Evolutionary conservation across 2,888 invertebrate genomes (phyloP), one percentile per base, ranked within the genome.

Genomic region (Lysandra coridon): DNA sequence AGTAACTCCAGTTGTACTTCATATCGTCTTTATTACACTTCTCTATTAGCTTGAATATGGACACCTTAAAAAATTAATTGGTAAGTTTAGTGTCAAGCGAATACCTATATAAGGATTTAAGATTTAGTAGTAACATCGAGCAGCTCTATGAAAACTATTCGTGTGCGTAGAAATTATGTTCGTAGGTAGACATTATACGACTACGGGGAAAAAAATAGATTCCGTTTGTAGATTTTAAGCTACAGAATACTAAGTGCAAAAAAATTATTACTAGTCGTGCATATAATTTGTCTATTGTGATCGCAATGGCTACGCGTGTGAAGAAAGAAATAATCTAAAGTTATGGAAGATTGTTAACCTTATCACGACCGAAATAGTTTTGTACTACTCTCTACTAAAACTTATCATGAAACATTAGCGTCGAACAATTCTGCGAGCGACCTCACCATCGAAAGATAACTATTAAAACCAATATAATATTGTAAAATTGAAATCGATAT

Each of bases 271-370:
- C 69, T 69, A 69, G 33, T 69, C 69, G 33, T 69, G 33, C 69
- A 69, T 69, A 69, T 33, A 33, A 5, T 37, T 10, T 4, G 33
- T 64, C 64, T 69, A 69, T 33, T 69, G 64, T 69, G 64, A 69
- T 33, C 30, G 69, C 33, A 5, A 30, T 62, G 2, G 33, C 69
- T 69, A 69, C 33, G 33, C 14, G 33, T 37, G 69, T 69, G 33
- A 14, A 37, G 33, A 30, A 30, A 64, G 4, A 37, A 17, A 69
- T 69, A 69, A 30, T 64, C 64, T 64, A 64, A 30, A 69, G 33
- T 33, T 69, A 69, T 69, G 69, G 69, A 69, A 69, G 69, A 69
- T 69, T 33, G 33, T 33, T 69, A 69, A 69, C 69, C 69, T 69
- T 33, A 69, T 69, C 14, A 69, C 69, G 5, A 37, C 69, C 69